These are phyloP conservation scores for Andricus quercusramuli DNA, from an alignment of 2,888 invertebrate genomes.

Conservation along the genomic window DNA sequence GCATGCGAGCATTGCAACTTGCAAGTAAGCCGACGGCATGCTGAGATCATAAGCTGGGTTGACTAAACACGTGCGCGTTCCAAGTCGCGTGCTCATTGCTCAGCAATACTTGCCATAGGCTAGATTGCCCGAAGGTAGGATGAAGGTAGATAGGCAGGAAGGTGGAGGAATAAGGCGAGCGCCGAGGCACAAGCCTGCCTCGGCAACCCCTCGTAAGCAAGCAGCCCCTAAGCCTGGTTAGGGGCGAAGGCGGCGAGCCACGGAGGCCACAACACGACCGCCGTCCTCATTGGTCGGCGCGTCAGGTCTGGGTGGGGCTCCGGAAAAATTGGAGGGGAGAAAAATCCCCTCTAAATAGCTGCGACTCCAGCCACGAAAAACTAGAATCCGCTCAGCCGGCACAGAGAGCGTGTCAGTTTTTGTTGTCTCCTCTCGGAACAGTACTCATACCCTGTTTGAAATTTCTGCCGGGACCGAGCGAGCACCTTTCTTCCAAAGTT, in stretches of 20 bases:
- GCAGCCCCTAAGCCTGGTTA: constrained; percentile 72
- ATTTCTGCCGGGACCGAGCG: background rate
- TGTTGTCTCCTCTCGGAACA: background rate
- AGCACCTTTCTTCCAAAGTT: background rate
- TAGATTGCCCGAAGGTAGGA: background rate
- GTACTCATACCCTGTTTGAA: background rate
- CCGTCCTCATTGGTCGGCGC: constrained; percentile 77
- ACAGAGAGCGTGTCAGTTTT: constrained; percentile 69
- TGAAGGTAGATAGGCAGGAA: constrained; percentile 42
- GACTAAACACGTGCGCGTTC: constrained; percentile 14
- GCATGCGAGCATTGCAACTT: background rate
- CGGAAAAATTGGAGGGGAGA: constrained; percentile 76
- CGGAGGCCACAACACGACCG: constrained; percentile 79
- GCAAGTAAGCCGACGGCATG: constrained; percentile 28
- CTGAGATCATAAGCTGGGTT: constrained; percentile 21
- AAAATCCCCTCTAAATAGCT: constrained; percentile 78
- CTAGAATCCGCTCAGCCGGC: constrained; percentile 78
- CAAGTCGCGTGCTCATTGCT: constrained; percentile 45
- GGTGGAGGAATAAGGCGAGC: constrained; percentile 54
- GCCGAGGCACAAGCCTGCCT: constrained; percentile 62
- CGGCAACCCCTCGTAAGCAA: constrained; percentile 59
- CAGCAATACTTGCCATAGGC: constrained; percentile 18
- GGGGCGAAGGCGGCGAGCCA: constrained; percentile 78
- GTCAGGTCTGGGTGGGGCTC: constrained; percentile 75
- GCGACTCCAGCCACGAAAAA: constrained; percentile 75